Evolutionary conservation across 2,113 vertebrate genomes (phyloP).

Genomic region (Lagopus muta): DNA sequence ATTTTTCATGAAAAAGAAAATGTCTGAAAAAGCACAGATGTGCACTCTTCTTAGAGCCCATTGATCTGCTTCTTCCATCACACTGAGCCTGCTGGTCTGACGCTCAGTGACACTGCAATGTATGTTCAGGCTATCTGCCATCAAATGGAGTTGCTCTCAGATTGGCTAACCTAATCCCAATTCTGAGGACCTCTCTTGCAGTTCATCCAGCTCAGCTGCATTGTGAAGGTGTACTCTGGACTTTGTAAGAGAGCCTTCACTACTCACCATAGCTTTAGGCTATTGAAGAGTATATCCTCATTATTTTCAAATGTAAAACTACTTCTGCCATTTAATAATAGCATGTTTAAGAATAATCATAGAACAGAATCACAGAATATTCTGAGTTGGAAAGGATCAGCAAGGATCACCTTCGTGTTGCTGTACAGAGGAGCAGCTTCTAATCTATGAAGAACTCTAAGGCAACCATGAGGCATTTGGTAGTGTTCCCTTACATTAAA

Average conservation of each 20-base stretch:
- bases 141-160: background rate
- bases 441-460: background rate
- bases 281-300: background rate
- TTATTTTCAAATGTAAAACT: background rate
- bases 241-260: background rate
- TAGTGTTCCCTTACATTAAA: background rate
- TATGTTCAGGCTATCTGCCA: background rate
- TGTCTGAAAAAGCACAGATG: background rate
- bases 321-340: background rate
- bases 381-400: background rate
- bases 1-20: background rate
- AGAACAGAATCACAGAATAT: background rate
- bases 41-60: background rate
- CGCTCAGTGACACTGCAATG: background rate
- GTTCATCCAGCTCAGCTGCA: background rate
- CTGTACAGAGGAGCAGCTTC: background rate
- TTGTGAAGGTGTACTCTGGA: background rate
- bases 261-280: background rate
- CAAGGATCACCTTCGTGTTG: background rate
- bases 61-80: background rate
- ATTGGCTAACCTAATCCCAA: background rate
- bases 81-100: background rate
- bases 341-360: background rate
- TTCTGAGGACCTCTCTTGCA: background rate
- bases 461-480: background rate